These are phyloP conservation scores for Macrobrachium rosenbergii DNA, from an alignment of 1,140 invertebrate genomes.

Conservation along the genomic window DNA sequence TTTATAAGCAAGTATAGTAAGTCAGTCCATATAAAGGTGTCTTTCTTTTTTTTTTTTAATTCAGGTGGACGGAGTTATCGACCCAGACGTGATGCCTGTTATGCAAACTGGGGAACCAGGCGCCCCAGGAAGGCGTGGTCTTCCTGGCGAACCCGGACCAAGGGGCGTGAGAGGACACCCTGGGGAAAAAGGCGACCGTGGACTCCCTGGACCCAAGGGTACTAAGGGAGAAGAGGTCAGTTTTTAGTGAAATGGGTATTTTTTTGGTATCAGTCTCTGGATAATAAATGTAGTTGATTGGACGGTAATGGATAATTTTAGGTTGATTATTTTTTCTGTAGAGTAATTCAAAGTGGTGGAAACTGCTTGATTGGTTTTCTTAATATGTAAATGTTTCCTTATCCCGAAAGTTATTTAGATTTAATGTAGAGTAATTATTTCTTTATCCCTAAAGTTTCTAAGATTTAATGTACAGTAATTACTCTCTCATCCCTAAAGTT, in stretches of 20 bases:
- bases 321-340: not conserved
- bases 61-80: conserved; percentile 25
- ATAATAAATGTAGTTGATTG: not conserved
- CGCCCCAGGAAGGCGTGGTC: conserved; percentile 71
- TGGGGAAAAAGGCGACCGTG: conserved; percentile 75
- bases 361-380: too few relatives aligned
- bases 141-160: conserved; percentile 81
- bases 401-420: too few relatives aligned
- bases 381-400: too few relatives aligned
- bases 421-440: too few relatives aligned
- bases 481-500: too few relatives aligned
- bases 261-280: not conserved
- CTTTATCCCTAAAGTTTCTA: too few relatives aligned
- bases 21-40: not conserved
- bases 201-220: conserved; percentile 77
- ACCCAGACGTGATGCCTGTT: conserved; percentile 31
- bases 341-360: too few relatives aligned
- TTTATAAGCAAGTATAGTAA: not conserved
- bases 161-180: conserved; percentile 77
- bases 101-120: conserved; percentile 29
- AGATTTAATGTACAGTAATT: too few relatives aligned
- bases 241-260: not conserved
- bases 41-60: not conserved
- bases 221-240: conserved; percentile 75
- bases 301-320: not conserved